phyloP scores from a whole-genome alignment of 2,797 vertebrate genomes.

The Antennarius maculatus region DNA sequence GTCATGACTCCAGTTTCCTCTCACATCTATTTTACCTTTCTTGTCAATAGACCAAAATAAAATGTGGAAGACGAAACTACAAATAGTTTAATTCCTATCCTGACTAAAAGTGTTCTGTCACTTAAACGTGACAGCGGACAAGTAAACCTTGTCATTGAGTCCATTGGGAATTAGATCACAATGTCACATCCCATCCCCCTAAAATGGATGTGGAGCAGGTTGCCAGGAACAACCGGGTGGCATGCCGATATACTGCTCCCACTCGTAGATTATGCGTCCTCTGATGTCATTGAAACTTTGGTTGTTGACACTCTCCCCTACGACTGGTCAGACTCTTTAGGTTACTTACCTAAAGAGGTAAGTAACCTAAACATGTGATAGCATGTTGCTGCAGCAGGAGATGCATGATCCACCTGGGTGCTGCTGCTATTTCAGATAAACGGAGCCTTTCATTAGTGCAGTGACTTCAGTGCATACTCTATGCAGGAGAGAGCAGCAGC shows the following conservation, averaged over 20 bases:
- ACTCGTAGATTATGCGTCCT: slow-evolving; percentile 47
- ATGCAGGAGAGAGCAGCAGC: slow-evolving; percentile 39
- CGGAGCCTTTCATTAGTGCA: slow-evolving; percentile 40
- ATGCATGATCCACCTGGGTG: slow-evolving; percentile 39
- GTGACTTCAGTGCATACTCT: slow-evolving; percentile 22
- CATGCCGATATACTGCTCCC: slow-evolving; percentile 32
- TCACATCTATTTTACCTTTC: neutral
- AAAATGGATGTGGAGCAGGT: slow-evolving; percentile 37
- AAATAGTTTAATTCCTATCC: slow-evolving; percentile 12
- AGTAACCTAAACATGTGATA: no score
- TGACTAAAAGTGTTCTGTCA: neutral
- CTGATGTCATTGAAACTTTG: slow-evolving; percentile 43
- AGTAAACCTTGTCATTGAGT: slow-evolving; percentile 6
- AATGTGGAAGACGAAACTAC: slow-evolving; percentile 1
- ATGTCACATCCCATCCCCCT: slow-evolving; percentile 46
- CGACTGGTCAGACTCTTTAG: slow-evolving; percentile 16
- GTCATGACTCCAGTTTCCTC: neutral
- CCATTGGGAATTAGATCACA: slow-evolving; percentile 31
- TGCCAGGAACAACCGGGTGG: slow-evolving; percentile 41
- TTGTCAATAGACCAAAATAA: no score
- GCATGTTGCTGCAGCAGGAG: slow-evolving; percentile 33
- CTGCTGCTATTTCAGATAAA: slow-evolving; percentile 54
- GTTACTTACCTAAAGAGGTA: no score
- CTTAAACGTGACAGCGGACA: neutral
- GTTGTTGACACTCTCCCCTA: slow-evolving; percentile 11